Conservation (phyloP, 2,113 vertebrate species). For the Crotalus helleri region DNA sequence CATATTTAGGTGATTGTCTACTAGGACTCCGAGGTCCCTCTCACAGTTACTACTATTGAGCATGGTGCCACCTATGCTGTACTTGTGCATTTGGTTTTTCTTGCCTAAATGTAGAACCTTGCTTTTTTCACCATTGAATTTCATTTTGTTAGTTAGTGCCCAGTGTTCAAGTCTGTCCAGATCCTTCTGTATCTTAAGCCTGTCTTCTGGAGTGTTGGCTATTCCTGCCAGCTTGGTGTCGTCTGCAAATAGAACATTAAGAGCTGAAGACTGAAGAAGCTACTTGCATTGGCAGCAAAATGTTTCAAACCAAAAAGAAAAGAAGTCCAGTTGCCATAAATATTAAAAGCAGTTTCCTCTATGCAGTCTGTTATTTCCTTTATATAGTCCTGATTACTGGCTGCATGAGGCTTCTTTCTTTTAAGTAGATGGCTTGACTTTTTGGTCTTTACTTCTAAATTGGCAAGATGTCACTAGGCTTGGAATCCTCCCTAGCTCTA, state of each 20-base stretch:
- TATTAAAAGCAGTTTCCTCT: not conserved
- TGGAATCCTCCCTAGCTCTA: not conserved
- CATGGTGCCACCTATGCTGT: too few species aligned
- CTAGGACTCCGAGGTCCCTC: too few species aligned
- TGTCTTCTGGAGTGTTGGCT: too few species aligned
- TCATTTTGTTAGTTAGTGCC: too few species aligned
- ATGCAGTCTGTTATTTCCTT: not conserved
- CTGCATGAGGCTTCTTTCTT: not conserved
- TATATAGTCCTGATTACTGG: not conserved
- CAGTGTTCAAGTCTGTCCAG: too few species aligned
- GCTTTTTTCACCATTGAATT: too few species aligned
- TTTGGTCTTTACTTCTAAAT: not conserved
- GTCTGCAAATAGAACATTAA: not conserved
- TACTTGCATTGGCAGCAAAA: not conserved
- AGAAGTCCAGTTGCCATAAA: not conserved
- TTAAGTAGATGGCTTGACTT: not conserved
- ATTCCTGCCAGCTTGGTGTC: too few species aligned
- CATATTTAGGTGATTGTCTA: too few species aligned
- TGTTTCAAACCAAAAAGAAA: not conserved
- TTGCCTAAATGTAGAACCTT: too few species aligned
- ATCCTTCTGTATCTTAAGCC: too few species aligned
- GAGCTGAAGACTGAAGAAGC: not conserved
- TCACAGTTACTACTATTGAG: too few species aligned
- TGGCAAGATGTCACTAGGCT: not conserved
- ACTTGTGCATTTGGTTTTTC: too few species aligned